phyloP scores from a whole-genome alignment of 2,888 invertebrate species.

The Aleiodes alternator region DNA sequence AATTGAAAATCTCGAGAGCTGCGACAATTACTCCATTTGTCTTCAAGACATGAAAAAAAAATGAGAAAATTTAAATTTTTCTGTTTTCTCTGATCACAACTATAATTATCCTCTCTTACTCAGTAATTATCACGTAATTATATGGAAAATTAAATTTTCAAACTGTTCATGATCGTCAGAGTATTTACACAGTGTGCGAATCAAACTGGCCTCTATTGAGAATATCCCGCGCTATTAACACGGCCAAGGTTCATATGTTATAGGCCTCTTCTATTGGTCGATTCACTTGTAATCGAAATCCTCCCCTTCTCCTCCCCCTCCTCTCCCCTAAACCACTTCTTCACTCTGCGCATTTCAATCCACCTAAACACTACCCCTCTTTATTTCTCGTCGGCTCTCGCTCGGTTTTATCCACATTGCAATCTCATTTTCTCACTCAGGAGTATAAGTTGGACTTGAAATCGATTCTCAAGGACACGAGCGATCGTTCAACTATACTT shows the following conservation, averaged over 20 bases:
- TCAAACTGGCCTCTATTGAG: slow-evolving; percentile 63
- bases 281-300: slow-evolving; percentile 31
- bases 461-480: slow-evolving; percentile 59
- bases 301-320: neutral
- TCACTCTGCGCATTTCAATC: neutral
- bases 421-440: slow-evolving; percentile 18
- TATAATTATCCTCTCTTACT: too few relatives aligned
- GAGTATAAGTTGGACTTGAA: slow-evolving; percentile 36
- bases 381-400: slow-evolving; percentile 1
- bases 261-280: slow-evolving; percentile 58
- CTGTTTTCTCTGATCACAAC: too few relatives aligned
- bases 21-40: too few relatives aligned
- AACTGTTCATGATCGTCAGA: slow-evolving; percentile 14
- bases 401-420: slow-evolving; percentile 7
- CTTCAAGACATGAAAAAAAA: too few relatives aligned
- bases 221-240: slow-evolving; percentile 68
- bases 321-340: neutral
- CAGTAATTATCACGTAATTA: neutral
- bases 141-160: neutral
- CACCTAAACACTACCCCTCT: slow-evolving; percentile 28
- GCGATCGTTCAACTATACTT: slow-evolving; percentile 60
- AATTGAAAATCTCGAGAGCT: too few relatives aligned
- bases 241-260: slow-evolving; percentile 71
- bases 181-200: slow-evolving; percentile 32
- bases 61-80: too few relatives aligned